Base-by-base conservation (phyloP, 2,797 vertebrate genomes). In the Staurois parvus region DNA sequence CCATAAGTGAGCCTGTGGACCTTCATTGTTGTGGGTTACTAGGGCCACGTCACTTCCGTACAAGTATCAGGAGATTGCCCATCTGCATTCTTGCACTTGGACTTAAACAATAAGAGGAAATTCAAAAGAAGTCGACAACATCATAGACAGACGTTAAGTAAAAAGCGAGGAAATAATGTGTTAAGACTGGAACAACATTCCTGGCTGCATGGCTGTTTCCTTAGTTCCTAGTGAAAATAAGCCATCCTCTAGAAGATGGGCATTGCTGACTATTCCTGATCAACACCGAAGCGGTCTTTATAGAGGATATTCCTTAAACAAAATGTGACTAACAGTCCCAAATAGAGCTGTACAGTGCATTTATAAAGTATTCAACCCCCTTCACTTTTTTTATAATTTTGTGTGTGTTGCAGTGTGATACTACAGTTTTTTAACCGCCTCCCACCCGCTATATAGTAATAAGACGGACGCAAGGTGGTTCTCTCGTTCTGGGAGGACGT, bases 41-140 rank as follows among this genome's bases (percentile, higher is more conserved):
- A 67, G 59, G 7, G 26, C 40, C 59, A n/a, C 56, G 69, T 86
- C 85, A 87, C 81, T 79, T 87, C 81, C 81, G 59, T 48, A 59
- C 56, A 69, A 79, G 81, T 69, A 83, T 66, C 85, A 83, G 52
- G 76, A 83, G 81, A 83, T 79, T 79, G 75, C 85, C 59, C 85
- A 87, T 87, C 85, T 87, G 85, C 85, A 84, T 87, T 87, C 85
- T 79, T 83, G 62, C 70, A 84, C 76, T 83, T 84, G 72, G 81
- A 19, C 81, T 84, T 45, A 72, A 83, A 87, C 85, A 87, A 87
- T 87, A 62, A 64, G 72, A 83, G 85, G 85, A 87, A 87, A 84
- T 52, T 79, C 69, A 83, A 68, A 30, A 74, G 42, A 84, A 84
- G 81, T 78, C 48, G 52, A 83, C 80, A 83, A 79, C 76, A 87